These are phyloP conservation scores for Dolichopus griseipennis DNA, from an alignment of 2,888 invertebrate species.

Conservation along the genomic window DNA sequence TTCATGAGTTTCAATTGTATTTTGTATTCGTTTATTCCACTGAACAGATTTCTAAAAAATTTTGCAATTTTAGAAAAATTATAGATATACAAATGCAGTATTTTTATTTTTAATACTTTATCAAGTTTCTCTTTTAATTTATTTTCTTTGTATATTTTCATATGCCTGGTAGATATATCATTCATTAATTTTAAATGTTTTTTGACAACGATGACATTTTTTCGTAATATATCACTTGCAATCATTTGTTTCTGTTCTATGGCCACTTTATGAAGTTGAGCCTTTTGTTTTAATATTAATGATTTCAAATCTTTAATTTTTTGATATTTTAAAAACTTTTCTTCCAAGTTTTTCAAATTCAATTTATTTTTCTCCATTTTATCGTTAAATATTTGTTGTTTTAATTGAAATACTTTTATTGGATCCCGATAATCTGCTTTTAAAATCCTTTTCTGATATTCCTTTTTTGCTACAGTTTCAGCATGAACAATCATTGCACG, in stretches of 20 bases:
- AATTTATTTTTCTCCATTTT: constrained; percentile 20
- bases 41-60: constrained; percentile 13
- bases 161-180: constrained; percentile 31
- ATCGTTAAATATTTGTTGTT: constrained; percentile 26
- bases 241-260: constrained; percentile 29
- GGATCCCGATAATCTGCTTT: background rate
- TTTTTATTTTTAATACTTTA: constrained; percentile 20
- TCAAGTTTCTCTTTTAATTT: constrained; percentile 10
- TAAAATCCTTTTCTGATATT: constrained; percentile 22
- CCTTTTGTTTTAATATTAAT: constrained; percentile 28
- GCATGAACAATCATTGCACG: constrained; percentile 34
- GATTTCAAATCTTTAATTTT: constrained; percentile 24
- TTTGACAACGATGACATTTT: constrained; percentile 36
- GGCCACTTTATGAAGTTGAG: constrained; percentile 28
- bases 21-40: constrained; percentile 11
- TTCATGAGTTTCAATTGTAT: constrained; percentile 7
- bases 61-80: background rate
- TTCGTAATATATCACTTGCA: constrained; percentile 32
- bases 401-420: constrained; percentile 28
- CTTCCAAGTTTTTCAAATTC: constrained; percentile 25
- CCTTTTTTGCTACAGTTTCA: constrained; percentile 34
- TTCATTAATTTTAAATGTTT: constrained; percentile 35
- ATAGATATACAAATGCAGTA: background rate
- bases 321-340: constrained; percentile 29
- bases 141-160: constrained; percentile 24